Conservation (phyloP, 1,140 invertebrate genomes). For the Orchestia grillus region DNA sequence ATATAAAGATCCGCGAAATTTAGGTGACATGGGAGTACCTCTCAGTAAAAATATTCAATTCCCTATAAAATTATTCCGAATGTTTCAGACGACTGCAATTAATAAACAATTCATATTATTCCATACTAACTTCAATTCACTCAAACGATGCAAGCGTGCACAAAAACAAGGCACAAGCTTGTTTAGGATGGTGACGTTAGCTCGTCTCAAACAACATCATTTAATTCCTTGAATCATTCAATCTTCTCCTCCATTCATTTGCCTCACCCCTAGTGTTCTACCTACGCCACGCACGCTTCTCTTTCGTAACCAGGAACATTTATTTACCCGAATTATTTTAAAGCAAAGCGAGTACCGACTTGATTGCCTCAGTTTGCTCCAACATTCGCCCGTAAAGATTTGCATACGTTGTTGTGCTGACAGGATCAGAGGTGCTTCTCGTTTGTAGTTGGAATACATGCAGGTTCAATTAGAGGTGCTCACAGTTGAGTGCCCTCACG, state of each 20-base stretch:
- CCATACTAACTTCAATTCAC: too few species aligned
- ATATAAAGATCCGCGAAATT: too few species aligned
- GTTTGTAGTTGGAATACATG: background rate
- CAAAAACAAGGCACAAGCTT: background rate
- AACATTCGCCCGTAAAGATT: background rate
- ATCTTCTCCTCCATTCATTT: background rate
- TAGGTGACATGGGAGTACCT: too few species aligned
- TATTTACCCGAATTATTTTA: background rate
- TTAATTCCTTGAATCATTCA: background rate
- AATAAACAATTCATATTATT: too few species aligned
- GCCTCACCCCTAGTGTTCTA: background rate
- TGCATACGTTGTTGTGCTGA: background rate
- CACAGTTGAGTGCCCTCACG: background rate
- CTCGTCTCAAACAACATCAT: background rate
- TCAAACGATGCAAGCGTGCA: background rate
- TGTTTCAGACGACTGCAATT: too few species aligned
- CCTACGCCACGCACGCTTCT: background rate
- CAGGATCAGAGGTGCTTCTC: background rate
- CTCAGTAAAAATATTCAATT: too few species aligned
- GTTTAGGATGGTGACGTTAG: background rate
- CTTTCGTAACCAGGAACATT: background rate
- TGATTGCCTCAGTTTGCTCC: background rate
- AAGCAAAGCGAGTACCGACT: background rate
- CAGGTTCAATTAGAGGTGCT: conserved; percentile 14
- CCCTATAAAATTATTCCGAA: too few species aligned